Evolutionary conservation across 2,888 invertebrate genomes (phyloP).

Genomic region (Phlogophora meticulosa): DNA sequence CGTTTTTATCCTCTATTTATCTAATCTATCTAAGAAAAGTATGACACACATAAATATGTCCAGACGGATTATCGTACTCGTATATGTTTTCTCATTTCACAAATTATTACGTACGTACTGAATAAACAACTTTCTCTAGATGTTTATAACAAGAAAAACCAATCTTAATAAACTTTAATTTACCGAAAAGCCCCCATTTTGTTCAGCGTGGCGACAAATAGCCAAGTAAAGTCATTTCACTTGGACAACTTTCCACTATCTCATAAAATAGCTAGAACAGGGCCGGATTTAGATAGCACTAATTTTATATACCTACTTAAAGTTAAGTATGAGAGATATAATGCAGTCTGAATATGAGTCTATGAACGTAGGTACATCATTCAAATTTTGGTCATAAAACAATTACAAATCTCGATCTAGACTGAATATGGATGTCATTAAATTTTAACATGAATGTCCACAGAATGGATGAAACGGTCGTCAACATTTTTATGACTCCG

Average conservation of each 20-base stretch:
- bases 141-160: constrained; percentile 17
- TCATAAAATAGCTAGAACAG: constrained; percentile 44
- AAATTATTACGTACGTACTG: not conserved
- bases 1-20: too few species aligned
- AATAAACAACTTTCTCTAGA: constrained; percentile 16
- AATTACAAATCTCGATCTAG: not conserved
- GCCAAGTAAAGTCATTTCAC: constrained; percentile 63
- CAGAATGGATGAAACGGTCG: not conserved
- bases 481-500: not conserved
- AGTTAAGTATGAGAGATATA: too few species aligned
- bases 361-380: too few species aligned
- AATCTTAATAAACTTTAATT: constrained; percentile 45
- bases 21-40: not conserved
- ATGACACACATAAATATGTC: not conserved
- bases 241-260: constrained; percentile 58
- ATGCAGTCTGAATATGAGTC: too few species aligned
- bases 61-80: not conserved
- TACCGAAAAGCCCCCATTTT: constrained; percentile 45
- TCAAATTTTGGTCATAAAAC: constrained; percentile 11
- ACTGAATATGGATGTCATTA: not conserved
- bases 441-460: not conserved
- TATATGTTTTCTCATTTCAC: not conserved
- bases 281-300: constrained; percentile 3
- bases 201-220: constrained; percentile 53
- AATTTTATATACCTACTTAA: too few species aligned